Base-by-base conservation (phyloP, 2,888 invertebrate species). In the Tinea semifulvella region DNA sequence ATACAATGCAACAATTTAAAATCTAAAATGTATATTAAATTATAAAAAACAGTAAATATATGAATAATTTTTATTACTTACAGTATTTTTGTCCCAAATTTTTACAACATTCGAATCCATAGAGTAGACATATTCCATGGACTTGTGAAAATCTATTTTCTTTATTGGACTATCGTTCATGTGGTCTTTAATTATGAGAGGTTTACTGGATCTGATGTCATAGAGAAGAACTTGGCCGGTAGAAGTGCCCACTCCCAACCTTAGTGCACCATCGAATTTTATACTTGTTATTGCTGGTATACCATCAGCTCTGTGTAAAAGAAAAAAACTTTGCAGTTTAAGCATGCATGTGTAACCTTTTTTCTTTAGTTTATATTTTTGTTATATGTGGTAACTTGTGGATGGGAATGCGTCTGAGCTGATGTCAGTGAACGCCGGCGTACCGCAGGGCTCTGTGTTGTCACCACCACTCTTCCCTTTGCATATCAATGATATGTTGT, bases 151-250 rank as follows among this genome's bases (percentile, higher is more conserved):
- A 35, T 90, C 90, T 45, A 99, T 80, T 58, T 88, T 86, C 63
- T 90, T 94, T 43, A 99, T 96, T 0, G 98, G 96, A 42, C 92
- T 80, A 48, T 91, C 93, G 65, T 97, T 96, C 83, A 94, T 90
- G 61, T 99, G 98, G 72, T 99, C 98, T 68, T 98, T 98, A 0
- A 95, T 83, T 35, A 91, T 70, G 36, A 92, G 83, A 0, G 99
- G 98, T 60, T 91, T 92, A 53, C 88, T 89, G 4, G 96, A 91
- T 50, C 99, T 87, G 50, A 99, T 88, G 66, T 99, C 99, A 66
- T 97, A 99, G 1, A 99, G 67, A 7, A 98, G 76, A 25, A 97
- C 87, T 80, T 98, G 96, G 0, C 99, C 99, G 14, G 94, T 94
- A 3, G 90, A 88, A 26, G 96, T 97, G 8, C 99, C 99, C 2